Evolutionary conservation across 2,888 invertebrate genomes (phyloP), one percentile per base, ranked within the genome.

Genomic region (Julus scandinavius): DNA sequence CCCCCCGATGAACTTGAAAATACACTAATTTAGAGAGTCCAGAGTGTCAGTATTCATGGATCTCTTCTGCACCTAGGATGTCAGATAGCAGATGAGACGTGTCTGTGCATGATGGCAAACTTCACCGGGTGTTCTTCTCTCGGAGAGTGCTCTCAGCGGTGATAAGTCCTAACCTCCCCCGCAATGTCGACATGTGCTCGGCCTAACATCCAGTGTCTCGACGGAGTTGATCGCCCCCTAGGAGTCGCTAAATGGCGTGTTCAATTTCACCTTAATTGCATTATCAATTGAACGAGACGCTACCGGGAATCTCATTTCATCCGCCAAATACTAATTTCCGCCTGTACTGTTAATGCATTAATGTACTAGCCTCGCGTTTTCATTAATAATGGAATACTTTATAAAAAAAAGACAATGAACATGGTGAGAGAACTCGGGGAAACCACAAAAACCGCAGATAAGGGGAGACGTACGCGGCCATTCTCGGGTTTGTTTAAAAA

Each of bases 181-280:
- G 13, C 13, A 7, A 11, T 20, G 7, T 6, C 1, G 29, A 29
- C 72, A n/a, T 72, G 72, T 29, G 20, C 72, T 72, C 72, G 20
- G 20, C 72, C 72, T 20, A 72, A 9, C 29, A 72, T 63, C 5
- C 9, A 72, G 72, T n/a, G 29, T 72, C 15, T 17, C 54, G 3
- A 54, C 63, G n/a, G 72, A 29, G 72, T 29, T 29, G 72, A 72
- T 72, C 72, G 29, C 72, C 72, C 63, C 29, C 72, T 29, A 72
- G 29, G 72, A 72, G n/a, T 72, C 72, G 72, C 72, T 72, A 72
- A 72, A 72, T 72, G 20, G 72, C 29, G 72, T 72, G 72, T 72
- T 72, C 72, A 72, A 72, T 72, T 72, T 72, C 72, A 72, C 72
- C 72, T 72, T 72, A 72, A 72, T 72, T 72, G 29, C 29, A 72